These are phyloP conservation scores for Pygoscelis adeliae DNA, from an alignment of 2,113 vertebrate genomes.

Conservation along the genomic window DNA sequence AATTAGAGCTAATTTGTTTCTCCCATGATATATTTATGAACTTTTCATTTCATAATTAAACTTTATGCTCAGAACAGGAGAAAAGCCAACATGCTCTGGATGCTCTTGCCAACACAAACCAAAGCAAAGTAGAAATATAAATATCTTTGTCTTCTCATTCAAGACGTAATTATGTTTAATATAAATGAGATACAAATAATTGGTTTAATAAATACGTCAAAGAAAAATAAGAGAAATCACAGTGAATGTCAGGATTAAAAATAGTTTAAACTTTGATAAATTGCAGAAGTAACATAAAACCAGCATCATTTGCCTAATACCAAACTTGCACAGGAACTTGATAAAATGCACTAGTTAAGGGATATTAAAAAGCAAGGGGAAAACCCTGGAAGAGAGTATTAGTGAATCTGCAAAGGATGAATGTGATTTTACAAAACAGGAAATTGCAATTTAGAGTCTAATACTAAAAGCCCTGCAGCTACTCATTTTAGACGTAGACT, in stretches of 20 bases:
- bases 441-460: constrained; percentile 38
- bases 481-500: not conserved
- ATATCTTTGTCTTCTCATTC: not conserved
- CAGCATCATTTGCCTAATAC: not conserved
- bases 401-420: not conserved
- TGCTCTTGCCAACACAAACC: not conserved
- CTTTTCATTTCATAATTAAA: constrained; percentile 5
- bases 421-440: constrained; percentile 15
- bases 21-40: constrained; percentile 1
- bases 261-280: not conserved
- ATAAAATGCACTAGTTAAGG: not conserved
- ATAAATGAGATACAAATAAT: not conserved
- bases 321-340: not conserved
- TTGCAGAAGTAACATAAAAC: not conserved
- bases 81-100: not conserved
- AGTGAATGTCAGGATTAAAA: not conserved
- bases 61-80: not conserved
- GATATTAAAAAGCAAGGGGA: not conserved
- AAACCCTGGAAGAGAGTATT: not conserved
- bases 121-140: not conserved
- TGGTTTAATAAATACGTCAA: not conserved
- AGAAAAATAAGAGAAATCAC: not conserved
- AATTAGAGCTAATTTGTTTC: not conserved
- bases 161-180: not conserved
- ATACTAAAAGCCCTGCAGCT: constrained; percentile 32